Percentiles rank a stretch among this genome's conserved stretches.
Conservation (phyloP, 2,113 vertebrate species). For the Urocitellus parryii region DNA sequence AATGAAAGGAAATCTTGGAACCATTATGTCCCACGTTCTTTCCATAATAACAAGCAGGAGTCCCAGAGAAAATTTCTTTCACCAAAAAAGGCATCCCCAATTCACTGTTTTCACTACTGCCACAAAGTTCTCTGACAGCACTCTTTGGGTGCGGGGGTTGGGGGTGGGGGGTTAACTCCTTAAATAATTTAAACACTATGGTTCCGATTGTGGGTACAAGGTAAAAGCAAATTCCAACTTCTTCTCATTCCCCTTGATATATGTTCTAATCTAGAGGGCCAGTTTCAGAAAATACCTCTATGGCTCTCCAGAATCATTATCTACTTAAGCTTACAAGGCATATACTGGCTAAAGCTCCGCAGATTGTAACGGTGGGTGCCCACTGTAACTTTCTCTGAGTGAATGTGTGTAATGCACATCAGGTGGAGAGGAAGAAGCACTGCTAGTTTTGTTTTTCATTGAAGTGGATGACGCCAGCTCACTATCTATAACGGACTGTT, state of each 20-base stretch:
- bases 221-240: slow-evolving; percentile 46
- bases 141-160: neutral
- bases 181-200: neutral
- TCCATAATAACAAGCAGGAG: slow-evolving; percentile 56
- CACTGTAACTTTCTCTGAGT: slow-evolving; percentile 21
- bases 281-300: slow-evolving; percentile 83
- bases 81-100: slow-evolving; percentile 27
- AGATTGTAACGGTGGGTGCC: neutral
- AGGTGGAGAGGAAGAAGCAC: slow-evolving; percentile 67
- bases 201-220: neutral
- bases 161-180: neutral
- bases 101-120: slow-evolving; percentile 23
- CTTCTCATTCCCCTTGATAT: slow-evolving; percentile 25
- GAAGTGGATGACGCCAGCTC: slow-evolving; percentile 86
- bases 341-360: slow-evolving; percentile 42
- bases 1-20: slow-evolving; percentile 60
- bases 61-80: slow-evolving; percentile 62
- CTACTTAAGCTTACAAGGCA: slow-evolving; percentile 56
- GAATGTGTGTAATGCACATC: slow-evolving; percentile 55
- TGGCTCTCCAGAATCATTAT: slow-evolving; percentile 64
- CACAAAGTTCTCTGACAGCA: slow-evolving; percentile 34
- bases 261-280: slow-evolving; percentile 35
- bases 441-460: slow-evolving; percentile 84
- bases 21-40: slow-evolving; percentile 47
- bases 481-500: slow-evolving; percentile 89